Evolutionary conservation across 2,797 vertebrate species (phyloP).

Genomic region (Champsocephalus gunnari): DNA sequence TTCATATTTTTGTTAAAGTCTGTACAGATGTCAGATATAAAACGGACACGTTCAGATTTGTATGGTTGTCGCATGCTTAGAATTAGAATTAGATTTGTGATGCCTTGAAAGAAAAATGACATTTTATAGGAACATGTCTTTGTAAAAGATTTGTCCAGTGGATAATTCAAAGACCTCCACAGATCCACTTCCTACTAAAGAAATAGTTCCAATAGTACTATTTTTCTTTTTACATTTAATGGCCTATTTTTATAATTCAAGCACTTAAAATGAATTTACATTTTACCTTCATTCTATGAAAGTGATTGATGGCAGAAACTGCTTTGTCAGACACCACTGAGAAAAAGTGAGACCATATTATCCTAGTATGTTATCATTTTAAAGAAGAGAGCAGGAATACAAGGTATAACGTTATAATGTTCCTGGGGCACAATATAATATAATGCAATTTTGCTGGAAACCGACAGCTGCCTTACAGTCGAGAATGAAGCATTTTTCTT

Average conservation of each 20-base stretch:
- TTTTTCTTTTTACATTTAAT: neutral
- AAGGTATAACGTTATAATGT: neutral
- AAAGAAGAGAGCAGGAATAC: neutral
- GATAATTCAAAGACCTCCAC: neutral
- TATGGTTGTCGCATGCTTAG: neutral
- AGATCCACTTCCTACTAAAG: neutral
- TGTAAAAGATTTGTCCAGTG: neutral
- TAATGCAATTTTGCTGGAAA: conserved; percentile 3
- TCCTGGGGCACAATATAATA: conserved; percentile 1
- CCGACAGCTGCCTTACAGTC: neutral
- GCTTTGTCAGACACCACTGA: neutral
- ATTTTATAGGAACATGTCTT: neutral
- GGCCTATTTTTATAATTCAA: neutral
- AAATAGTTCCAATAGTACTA: neutral
- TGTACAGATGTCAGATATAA: neutral
- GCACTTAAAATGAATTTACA: neutral
- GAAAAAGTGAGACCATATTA: neutral
- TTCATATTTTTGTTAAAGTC: neutral
- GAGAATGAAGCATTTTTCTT: conserved; percentile 25
- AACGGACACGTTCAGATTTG: neutral
- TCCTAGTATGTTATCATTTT: neutral
- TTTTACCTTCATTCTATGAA: neutral
- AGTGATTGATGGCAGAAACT: neutral
- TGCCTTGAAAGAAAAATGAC: neutral
- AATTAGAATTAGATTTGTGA: neutral